Conservation (phyloP, 2,888 invertebrate genomes). For the Eupithecia subumbrata region DNA sequence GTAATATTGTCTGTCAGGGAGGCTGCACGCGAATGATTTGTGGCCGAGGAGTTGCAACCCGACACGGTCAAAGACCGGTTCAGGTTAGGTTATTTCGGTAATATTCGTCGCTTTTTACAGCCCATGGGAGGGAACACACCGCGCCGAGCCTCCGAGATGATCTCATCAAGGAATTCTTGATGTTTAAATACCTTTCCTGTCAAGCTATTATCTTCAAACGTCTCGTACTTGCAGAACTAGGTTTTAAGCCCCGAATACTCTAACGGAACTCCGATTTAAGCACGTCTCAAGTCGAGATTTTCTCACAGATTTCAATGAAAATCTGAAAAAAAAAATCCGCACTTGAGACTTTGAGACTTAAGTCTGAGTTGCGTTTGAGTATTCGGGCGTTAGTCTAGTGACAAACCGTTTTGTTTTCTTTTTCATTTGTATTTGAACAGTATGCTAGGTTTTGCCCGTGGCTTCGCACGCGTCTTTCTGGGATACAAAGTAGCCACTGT, state of each 20-base stretch:
- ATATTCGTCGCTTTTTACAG: constrained; percentile 66
- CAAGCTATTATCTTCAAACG: constrained; percentile 45
- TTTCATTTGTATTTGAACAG: neutral
- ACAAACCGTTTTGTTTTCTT: neutral
- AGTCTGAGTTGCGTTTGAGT: no score
- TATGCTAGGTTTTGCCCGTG: neutral
- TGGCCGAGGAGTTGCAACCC: constrained; percentile 60
- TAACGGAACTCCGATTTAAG: no score
- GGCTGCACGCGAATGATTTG: constrained; percentile 68
- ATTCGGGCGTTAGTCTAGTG: neutral
- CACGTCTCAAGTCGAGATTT: no score
- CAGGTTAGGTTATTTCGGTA: constrained; percentile 72
- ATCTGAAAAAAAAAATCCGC: no score
- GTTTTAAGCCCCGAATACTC: neutral
- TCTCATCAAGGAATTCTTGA: constrained; percentile 68
- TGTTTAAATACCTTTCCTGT: constrained; percentile 49
- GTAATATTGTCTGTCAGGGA: constrained; percentile 46
- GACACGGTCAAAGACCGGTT: constrained; percentile 80
- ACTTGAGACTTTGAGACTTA: no score
- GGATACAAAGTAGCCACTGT: neutral
- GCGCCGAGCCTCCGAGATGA: constrained; percentile 61
- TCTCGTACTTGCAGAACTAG: neutral
- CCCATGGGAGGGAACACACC: constrained; percentile 52
- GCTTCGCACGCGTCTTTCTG: neutral
- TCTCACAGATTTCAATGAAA: no score